Base-by-base conservation (phyloP, 1,140 invertebrate genomes). In the Drosophila obscura region DNA sequence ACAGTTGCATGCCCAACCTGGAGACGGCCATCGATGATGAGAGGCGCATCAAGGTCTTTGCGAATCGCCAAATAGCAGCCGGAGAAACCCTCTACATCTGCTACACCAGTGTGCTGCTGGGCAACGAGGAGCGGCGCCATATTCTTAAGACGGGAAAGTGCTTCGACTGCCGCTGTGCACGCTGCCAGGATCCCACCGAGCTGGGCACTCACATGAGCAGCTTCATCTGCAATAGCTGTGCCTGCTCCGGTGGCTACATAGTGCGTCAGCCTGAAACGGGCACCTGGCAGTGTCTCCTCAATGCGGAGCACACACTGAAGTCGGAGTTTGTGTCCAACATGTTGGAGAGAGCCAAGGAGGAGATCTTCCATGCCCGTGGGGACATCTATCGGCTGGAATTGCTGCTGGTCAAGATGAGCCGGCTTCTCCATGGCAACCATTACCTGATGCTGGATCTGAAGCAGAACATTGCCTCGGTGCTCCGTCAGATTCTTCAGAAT, bases 81-180 rank as follows among this genome's bases (percentile, higher is more conserved):
- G 95, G 94, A 11, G 94, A 95, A 26, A 90, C 93, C 2, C 94
- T 97, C 62, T 94, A 93, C 71, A 96, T 95, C 65, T 96, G 96
- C 87, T 97, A 97, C 71, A 95, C 96, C 0, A 95, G 96, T 83
- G 93, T 95, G 1, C 91, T 97, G 59, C 93, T 95, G 92, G 95
- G 95, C 2, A 95, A 94, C 19, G 90, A 91, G 5, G 93, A 95
- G 59, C 93, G 96, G 60, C 94, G 94, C 71, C 91, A 94, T 39
- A 94, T 95, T 90, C 92, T 96, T 7, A 90, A 92, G 50, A 91
- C 94, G 65, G 94, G 94, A 4, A 96, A 96, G 91, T 96, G 96
- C 80, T 96, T 96, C 72, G 92, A 94, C 58, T 96, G 96, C 67
- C 92, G 90, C 0, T 97, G 96, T 75, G 66, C 74, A 0, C 90